Conservation (phyloP, 2,797 vertebrate species). For the Anniella stebbinsi region DNA sequence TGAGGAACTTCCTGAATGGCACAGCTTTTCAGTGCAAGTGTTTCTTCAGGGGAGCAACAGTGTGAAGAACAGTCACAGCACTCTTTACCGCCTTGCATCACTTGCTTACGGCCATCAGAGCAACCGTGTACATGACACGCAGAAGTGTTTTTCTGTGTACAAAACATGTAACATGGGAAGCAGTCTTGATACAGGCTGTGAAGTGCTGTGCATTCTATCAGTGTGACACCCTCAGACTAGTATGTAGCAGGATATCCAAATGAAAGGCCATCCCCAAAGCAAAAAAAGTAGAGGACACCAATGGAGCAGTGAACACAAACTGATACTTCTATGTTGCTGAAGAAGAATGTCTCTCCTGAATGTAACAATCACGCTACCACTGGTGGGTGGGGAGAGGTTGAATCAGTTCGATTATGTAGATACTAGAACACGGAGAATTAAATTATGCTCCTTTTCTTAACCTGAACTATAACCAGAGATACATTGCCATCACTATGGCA, state of each 20-base stretch:
- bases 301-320: not conserved
- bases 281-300: not conserved
- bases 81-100: not conserved
- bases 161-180: not conserved
- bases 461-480: constrained; percentile 3
- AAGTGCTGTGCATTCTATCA: not conserved
- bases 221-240: not conserved
- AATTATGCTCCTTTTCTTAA: not conserved
- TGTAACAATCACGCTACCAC: not conserved
- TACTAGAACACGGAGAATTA: accelerated
- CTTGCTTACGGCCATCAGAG: not conserved
- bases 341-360: not conserved
- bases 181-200: not conserved
- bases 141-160: not conserved
- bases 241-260: not conserved
- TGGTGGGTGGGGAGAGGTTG: not conserved
- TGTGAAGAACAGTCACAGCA: not conserved
- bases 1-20: not conserved
- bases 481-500: accelerated
- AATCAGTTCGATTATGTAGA: not conserved
- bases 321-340: not conserved
- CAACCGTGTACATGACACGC: not conserved
- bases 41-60: not conserved
- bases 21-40: not conserved
- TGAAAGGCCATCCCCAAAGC: not conserved